Percentiles rank a stretch among this genome's conserved stretches.
phyloP scores from a whole-genome alignment of 2,113 vertebrate species.

The Anhinga rufa region DNA sequence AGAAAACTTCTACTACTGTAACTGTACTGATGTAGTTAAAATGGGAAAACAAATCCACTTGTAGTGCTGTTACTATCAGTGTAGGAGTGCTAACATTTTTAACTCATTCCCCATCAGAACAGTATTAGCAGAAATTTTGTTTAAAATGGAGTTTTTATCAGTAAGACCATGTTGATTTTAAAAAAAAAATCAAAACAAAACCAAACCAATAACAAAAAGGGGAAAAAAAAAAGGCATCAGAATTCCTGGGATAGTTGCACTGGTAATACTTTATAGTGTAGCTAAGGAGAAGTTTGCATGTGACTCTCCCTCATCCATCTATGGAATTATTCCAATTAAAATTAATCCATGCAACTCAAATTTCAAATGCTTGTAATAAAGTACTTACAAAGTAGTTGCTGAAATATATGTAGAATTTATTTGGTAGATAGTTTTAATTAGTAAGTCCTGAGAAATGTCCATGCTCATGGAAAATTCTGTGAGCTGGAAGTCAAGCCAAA shows the following conservation, averaged over 20 bases:
- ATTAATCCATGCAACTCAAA: background rate
- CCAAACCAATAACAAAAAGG: background rate
- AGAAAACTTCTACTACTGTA: background rate
- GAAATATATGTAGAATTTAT: background rate
- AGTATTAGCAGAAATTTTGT: background rate
- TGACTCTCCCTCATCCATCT: background rate
- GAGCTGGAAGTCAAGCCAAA: background rate
- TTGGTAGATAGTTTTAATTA: background rate
- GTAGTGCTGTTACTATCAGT: background rate
- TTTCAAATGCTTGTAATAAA: background rate
- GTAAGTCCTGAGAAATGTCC: background rate
- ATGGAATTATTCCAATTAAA: background rate
- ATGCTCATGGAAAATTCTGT: background rate
- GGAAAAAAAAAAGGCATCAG: background rate
- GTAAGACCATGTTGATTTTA: background rate
- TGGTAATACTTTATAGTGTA: background rate
- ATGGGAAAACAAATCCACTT: background rate
- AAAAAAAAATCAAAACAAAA: background rate
- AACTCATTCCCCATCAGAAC: background rate
- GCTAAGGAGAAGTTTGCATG: background rate
- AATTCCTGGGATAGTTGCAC: background rate
- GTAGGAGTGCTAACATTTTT: background rate
- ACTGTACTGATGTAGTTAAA: background rate
- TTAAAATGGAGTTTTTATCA: background rate
- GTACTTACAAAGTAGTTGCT: background rate